Evolutionary conservation across 2,888 invertebrate species (phyloP), one percentile per base, ranked within the genome.

Genomic region (Nephrotoma flavescens): DNA sequence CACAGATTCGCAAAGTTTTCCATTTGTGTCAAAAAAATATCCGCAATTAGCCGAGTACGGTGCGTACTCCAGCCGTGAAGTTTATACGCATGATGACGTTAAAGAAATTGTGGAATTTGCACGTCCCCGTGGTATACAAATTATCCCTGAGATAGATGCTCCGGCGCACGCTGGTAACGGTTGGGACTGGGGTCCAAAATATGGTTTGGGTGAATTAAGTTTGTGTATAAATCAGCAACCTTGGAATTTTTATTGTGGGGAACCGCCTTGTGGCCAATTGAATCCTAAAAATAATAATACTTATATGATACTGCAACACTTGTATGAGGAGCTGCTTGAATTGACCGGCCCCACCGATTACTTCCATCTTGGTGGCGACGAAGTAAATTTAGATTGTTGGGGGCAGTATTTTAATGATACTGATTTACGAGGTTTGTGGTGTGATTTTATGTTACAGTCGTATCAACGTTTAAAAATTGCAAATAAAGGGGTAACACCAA

Each of bases 1-100:
- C 44, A 95, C 95, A 5, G 98, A 98, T 91, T 97, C 97, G 12
- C 97, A 98, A 91, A 97, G 97, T 88, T 98, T 98, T 91, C 98
- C 98, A 0, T 95, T 97, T 90, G 94, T 95, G 88, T 94, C 96
- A 4, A 94, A 94, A 41, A 93, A 94, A 88, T 95, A 95, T 86
- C 97, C 97, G 0, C 94, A 96, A 90, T 92, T 97, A 90, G 95
- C 96, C 0, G 94, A 94, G 88, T 95, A 95, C 90, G 98, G 99
- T 41, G 97, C 98, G 0, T 97, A 96, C 90, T 95, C 96, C 0
- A 95, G 96, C 86, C 95, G 95, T 19, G 94, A 95, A 88, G 93
- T 95, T 12, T 96, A 97, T 90, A 94, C 95, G 0, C 92, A 94
- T 2, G 94, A 94, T 11, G 96, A 96, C 89, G 93, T 96, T 47